Evolutionary conservation across 2,797 vertebrate species (phyloP), one percentile per base, ranked within the genome.

Genomic region (Gallinago solitaria): DNA sequence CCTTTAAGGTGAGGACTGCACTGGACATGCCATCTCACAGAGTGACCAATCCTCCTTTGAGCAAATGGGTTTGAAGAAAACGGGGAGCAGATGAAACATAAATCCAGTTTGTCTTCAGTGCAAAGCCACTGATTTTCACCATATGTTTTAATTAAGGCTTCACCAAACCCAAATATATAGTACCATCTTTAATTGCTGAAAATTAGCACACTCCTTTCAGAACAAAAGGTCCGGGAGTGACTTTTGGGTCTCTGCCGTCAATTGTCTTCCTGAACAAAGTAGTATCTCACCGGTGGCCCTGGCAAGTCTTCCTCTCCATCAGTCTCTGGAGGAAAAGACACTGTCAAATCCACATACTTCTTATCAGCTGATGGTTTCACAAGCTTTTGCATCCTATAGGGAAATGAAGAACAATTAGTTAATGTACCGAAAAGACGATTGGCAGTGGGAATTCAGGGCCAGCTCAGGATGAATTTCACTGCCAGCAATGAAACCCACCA

Each of bases 301-400:
- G 99, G 98, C 54, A 99, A 98, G 93, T 99, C 99, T 93, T 99
- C 99, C 16, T 99, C 99, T 83, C 98, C 99, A 76, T 99, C 99
- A 10, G 97, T 96, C 92, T 99, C 99, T 17, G 99, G 99, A 60
- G 99, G 98, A 95, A 99, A 99, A 3, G 99, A 99, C 71, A 99
- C 98, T 1, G 99, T 99, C 95, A 99, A 99, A 97, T 99, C 99
- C 45, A 99, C 99, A 1, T 99, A 99, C 77, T 98, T 99, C 90
- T 99, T 99, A 87, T 98, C 99, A 73, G 97, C 96, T 65, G 99
- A 98, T 64, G 99, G 99, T 95, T 99, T 99, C 96, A 99, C 99
- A 95, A 99, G 98, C 96, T 99, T 99, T 96, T 99, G 99, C 99
- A 99, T 99, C 97, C 99, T 99, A 96, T n/a, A 93, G 83, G 60